Percentiles rank a stretch among this genome's conserved stretches.
phyloP scores from a whole-genome alignment of 2,797 vertebrate genomes.

The Peromyscus aztecus region DNA sequence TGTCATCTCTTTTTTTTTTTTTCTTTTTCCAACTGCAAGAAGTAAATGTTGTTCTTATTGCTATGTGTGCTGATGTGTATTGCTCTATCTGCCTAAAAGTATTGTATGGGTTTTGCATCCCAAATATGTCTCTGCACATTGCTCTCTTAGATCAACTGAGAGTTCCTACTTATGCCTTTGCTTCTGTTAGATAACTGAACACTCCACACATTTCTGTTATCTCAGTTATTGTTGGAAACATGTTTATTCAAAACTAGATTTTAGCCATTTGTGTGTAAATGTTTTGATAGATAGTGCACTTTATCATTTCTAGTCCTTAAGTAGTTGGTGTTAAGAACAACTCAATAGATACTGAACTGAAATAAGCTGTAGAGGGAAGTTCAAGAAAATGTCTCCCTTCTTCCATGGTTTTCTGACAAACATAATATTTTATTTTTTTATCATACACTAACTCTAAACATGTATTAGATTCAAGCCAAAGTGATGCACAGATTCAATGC shows the following conservation, averaged over 20 bases:
- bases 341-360: background rate
- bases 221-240: background rate
- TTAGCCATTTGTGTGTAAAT: no score
- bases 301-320: background rate
- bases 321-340: background rate
- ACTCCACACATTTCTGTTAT: background rate
- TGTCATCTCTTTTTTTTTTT: background rate
- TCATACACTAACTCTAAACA: background rate
- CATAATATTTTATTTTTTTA: background rate
- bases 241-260: background rate
- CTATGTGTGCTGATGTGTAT: background rate
- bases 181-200: background rate
- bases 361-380: background rate
- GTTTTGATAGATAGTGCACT: background rate
- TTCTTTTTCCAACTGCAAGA: background rate
- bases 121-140: background rate
- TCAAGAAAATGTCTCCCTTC: background rate
- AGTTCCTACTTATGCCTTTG: background rate
- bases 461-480: background rate
- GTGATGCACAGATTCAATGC: background rate
- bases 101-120: background rate
- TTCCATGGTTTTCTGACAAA: background rate
- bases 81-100: slow-evolving; percentile 3
- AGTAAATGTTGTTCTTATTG: background rate
- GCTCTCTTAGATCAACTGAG: background rate